Base-by-base conservation (phyloP, 2,888 invertebrate genomes). In the Cheilosia impressa region DNA sequence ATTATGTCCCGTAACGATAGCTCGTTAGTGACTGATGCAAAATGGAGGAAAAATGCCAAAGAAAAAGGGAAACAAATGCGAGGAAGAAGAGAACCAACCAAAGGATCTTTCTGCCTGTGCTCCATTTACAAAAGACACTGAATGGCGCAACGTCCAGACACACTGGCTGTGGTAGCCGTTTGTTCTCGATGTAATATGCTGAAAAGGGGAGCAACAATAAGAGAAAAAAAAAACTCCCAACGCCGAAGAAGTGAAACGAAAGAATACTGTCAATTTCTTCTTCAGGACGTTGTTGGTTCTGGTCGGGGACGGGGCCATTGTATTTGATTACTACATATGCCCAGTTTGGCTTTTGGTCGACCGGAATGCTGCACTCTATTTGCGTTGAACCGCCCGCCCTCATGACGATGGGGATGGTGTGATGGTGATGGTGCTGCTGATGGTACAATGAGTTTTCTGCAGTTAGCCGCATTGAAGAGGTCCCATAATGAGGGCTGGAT, bases 1-100 rank as follows among this genome's bases (percentile, higher is more conserved):
- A 85, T 85, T 85, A 85, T 85, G 85, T 85, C 81, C 81, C 81
- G 76, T 85, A 85, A 85, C 85, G 85, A 85, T 85, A 81, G 85
- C 85, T 85, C 85, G 85, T 85, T 85, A 85, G 85, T 85, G 85
- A 85, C 76, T 85, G 84, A 76, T 85, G 85, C 66, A 76, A 76
- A 76, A 81, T 85, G 80, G 57, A 84, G 84, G 50, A 65, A 84
- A 75, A 80, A 71, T 50, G 13, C 41, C 4, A 47, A 34, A 66
- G 22, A 65, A 55, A 53, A 38, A 31, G 15, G n/a, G 57, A 38
- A 62, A 66, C 53, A n/a, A 69, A 52, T 15, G 41, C 50, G 6
- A 22, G 24, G 5, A 58, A 58, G 34, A 10, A 60, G 41, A 34
- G 24, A 27, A 27, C 27, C n/a, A 27, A 17, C 10, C n/a, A 53